These are phyloP conservation scores for Pristionchus entomophagus DNA, from an alignment of 2,888 invertebrate species.

Conservation along the genomic window DNA sequence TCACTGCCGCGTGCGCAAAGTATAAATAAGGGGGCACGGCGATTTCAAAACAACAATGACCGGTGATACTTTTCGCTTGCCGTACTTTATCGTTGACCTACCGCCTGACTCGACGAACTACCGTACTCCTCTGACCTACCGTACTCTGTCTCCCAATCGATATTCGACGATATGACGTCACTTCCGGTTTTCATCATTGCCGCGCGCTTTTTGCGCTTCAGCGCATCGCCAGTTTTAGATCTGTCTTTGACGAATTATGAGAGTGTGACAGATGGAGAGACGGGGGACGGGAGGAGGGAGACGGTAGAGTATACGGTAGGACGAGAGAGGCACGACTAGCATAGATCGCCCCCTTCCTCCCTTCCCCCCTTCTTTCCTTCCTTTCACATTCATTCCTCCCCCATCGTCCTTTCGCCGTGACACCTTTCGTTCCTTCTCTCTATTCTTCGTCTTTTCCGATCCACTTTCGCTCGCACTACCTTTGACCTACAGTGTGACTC, in stretches of 20 bases:
- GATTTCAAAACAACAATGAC: no score
- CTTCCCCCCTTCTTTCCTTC: background rate
- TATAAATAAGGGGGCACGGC: no score
- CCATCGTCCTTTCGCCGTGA: slow-evolving; percentile 3
- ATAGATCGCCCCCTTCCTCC: background rate
- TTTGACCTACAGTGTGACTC: background rate
- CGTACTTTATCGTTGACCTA: no score
- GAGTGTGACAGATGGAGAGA: background rate
- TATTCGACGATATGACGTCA: slow-evolving; percentile 12
- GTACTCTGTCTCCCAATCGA: no score
- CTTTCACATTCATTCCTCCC: background rate
- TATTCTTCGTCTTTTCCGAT: background rate
- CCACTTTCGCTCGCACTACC: background rate
- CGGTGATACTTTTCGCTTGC: no score
- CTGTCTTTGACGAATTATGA: background rate
- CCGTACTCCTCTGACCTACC: no score
- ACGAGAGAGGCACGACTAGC: background rate
- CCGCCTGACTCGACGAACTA: no score
- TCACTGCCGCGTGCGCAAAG: no score
- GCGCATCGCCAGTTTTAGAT: background rate
- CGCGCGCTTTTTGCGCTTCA: no score
- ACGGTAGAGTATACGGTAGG: slow-evolving; percentile 22
- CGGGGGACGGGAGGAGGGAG: slow-evolving; percentile 14
- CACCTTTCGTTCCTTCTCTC: background rate
- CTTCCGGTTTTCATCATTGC: no score